Evolutionary conservation across 2,888 invertebrate species (phyloP).

Genomic region (Dascillus cervinus): DNA sequence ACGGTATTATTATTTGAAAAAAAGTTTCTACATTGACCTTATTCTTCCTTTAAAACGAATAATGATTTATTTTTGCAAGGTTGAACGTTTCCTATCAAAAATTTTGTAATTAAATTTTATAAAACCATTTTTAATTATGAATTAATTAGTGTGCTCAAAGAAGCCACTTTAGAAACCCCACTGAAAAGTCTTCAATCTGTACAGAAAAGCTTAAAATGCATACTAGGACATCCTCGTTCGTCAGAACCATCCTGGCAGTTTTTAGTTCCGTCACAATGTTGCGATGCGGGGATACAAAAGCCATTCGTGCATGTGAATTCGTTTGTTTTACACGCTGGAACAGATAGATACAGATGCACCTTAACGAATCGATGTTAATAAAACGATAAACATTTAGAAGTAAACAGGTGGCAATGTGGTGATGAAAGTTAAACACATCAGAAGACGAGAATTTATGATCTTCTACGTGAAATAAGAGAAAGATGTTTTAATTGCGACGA

Average conservation of each 20-base stretch:
- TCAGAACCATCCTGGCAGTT: slow-evolving; percentile 53
- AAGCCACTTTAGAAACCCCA: no score
- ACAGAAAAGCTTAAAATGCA: no score
- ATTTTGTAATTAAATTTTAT: no score
- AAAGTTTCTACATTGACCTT: no score
- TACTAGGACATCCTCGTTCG: slow-evolving; percentile 40
- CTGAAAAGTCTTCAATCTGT: no score
- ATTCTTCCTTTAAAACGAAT: no score
- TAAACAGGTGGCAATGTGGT: neutral
- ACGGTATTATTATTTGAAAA: no score
- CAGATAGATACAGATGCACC: slow-evolving; percentile 12
- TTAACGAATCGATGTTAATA: neutral
- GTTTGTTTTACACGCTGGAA: slow-evolving; percentile 31
- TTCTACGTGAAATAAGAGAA: neutral
- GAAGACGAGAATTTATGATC: neutral
- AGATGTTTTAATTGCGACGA: neutral
- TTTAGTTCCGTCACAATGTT: slow-evolving; percentile 45
- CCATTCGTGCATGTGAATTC: slow-evolving; percentile 42
- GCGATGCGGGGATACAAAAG: slow-evolving; percentile 33
- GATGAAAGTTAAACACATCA: neutral
- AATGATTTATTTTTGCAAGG: no score
- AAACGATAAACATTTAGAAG: neutral
- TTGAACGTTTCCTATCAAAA: no score
- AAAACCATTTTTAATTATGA: no score
- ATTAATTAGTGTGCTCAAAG: no score